Evolutionary conservation across 2,888 invertebrate genomes (phyloP), one percentile per base, ranked within the genome.

Genomic region (Siphlonurus alternatus): DNA sequence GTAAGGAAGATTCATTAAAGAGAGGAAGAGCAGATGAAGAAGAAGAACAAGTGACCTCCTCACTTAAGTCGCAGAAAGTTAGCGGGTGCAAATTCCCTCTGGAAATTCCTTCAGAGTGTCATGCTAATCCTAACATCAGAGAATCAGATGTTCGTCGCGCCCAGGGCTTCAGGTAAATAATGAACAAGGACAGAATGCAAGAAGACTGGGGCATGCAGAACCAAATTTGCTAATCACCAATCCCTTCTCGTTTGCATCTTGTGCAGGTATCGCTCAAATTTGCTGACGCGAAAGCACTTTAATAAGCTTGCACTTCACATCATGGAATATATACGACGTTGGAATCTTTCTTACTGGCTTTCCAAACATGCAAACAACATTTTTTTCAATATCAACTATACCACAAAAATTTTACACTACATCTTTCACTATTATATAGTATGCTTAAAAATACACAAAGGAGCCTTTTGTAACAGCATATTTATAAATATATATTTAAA

Each of bases 1-100:
- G 77, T 76, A 76, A 74, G 74, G 77, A 77, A 71, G 76, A 76
- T 69, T 77, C 77, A 62, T 72, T 77, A 67, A 77, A 77, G 72
- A 72, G 76, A 71, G 75, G 74, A 66, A 66, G 65, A 63, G 15
- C 3, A 2, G 23, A 3, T 60, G 24, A 60, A 20, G 24, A 60
- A 60, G 22, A 60, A 20, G 24, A 60, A 60, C 3, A 20, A 60
- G 23, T 10, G 5, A 59, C 59, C 15, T 10, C 38, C 38, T 7
- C 56, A 22, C 56, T 18, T 7, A 56, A 56, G n/a, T 22, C 62
- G 62, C 65, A 65, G 62, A 65, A 62, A 65, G 38, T 38, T 5
- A 38, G 54, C 54, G 54, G 59, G 51, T 64, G 63, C 59, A 66
- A 64, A 62, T 69, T 69, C 61, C 69, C 69, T 23, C 63, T 67